Evolutionary conservation across 2,797 vertebrate genomes (phyloP).

Genomic region (Paguma larvata): DNA sequence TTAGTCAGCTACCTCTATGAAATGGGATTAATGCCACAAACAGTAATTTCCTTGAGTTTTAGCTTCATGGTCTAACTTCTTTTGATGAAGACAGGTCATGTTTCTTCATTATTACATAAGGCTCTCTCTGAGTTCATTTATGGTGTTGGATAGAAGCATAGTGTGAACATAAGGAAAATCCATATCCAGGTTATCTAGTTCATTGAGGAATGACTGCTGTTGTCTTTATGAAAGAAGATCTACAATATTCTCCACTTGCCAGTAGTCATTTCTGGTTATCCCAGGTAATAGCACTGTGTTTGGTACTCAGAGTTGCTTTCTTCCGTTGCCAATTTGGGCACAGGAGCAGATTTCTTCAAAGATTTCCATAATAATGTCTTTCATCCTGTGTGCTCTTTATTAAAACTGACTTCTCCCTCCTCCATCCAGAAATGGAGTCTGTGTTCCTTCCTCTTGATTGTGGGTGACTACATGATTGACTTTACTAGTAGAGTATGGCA

Average conservation of each 20-base stretch:
- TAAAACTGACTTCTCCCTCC: neutral
- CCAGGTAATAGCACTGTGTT: neutral
- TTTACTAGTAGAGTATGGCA: neutral
- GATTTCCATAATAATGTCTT: neutral
- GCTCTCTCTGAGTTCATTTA: neutral
- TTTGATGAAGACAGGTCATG: neutral
- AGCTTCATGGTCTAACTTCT: neutral
- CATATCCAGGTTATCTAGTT: neutral
- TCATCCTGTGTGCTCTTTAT: neutral
- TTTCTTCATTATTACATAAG: neutral
- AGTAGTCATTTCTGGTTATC: neutral
- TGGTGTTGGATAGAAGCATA: neutral
- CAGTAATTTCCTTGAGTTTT: neutral
- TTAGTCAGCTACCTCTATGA: neutral
- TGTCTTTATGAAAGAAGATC: neutral
- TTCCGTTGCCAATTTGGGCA: neutral
- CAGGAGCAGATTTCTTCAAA: neutral
- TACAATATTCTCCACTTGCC: neutral
- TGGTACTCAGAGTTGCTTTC: slow-evolving; percentile 11
- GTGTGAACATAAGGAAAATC: neutral
- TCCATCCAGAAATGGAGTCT: neutral
- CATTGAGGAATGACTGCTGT: neutral
- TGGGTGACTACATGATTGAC: neutral
- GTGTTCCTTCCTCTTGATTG: neutral
- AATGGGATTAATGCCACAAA: neutral